Evolutionary conservation across 2,113 vertebrate genomes (phyloP).

Genomic region (Amazona guildingii): DNA sequence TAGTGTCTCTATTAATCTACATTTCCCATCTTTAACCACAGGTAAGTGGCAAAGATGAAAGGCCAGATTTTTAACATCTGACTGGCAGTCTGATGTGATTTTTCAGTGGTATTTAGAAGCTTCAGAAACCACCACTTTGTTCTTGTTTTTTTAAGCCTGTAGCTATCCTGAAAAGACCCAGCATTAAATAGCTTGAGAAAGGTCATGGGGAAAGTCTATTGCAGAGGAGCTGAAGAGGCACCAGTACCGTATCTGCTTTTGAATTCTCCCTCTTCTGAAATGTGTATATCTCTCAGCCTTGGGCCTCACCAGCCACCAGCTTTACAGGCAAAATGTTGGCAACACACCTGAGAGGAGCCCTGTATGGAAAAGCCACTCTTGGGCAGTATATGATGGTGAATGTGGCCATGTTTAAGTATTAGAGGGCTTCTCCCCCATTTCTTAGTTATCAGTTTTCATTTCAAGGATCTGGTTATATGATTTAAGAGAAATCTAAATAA

Average conservation of each 20-base stretch:
- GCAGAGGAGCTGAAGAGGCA: neutral
- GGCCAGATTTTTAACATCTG: neutral
- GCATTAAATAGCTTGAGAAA: neutral
- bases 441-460: neutral
- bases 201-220: neutral
- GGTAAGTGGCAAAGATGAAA: conserved; percentile 19
- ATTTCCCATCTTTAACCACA: neutral
- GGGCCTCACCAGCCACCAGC: neutral
- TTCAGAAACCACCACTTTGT: neutral
- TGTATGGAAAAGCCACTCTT: neutral
- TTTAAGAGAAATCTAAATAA: neutral
- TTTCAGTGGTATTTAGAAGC: neutral
- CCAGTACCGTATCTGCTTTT: neutral
- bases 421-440: neutral
- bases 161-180: neutral
- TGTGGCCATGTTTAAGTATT: neutral
- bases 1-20: neutral
- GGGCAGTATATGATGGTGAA: neutral
- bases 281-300: neutral
- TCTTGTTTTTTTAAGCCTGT: neutral
- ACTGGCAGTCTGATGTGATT: neutral
- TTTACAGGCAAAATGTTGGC: neutral
- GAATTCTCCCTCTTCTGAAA: neutral
- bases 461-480: neutral
- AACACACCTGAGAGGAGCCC: neutral